phyloP scores from a whole-genome alignment of 2,888 invertebrate genomes.

The Napeogenes inachia region DNA sequence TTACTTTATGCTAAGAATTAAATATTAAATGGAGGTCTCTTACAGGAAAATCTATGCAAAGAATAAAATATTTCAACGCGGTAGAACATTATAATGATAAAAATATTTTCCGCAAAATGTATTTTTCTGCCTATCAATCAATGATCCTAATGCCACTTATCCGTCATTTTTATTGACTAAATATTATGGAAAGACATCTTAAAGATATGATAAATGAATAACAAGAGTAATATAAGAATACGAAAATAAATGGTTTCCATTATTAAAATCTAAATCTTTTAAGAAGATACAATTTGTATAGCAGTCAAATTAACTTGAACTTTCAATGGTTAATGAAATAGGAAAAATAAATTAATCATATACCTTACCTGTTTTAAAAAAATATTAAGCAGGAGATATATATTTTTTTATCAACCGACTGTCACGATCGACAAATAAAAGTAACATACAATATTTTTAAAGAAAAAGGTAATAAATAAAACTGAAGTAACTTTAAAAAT shows the following conservation, averaged over 20 bases:
- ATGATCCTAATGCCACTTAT: background rate
- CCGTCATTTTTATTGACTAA: background rate
- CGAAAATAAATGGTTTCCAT: background rate
- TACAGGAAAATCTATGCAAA: too few relatives aligned
- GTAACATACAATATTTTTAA: background rate
- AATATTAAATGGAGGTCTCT: too few relatives aligned
- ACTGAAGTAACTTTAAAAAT: too few relatives aligned
- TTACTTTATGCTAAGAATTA: too few relatives aligned
- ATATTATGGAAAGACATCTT: background rate
- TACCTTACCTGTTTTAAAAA: background rate
- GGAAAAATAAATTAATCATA: background rate
- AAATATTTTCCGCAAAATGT: background rate
- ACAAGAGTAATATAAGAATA: background rate
- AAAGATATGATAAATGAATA: background rate
- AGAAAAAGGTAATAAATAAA: background rate
- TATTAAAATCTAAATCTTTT: too few relatives aligned
- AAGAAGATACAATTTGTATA: background rate
- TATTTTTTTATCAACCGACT: background rate
- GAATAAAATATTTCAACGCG: background rate
- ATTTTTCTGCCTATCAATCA: constrained; percentile 1
- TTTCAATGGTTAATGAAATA: background rate
- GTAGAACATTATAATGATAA: background rate
- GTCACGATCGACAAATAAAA: too few relatives aligned
- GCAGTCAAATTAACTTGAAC: background rate
- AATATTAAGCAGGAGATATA: background rate